phyloP scores from a whole-genome alignment of 2,888 invertebrate genomes.

The Hemaris fuciformis region DNA sequence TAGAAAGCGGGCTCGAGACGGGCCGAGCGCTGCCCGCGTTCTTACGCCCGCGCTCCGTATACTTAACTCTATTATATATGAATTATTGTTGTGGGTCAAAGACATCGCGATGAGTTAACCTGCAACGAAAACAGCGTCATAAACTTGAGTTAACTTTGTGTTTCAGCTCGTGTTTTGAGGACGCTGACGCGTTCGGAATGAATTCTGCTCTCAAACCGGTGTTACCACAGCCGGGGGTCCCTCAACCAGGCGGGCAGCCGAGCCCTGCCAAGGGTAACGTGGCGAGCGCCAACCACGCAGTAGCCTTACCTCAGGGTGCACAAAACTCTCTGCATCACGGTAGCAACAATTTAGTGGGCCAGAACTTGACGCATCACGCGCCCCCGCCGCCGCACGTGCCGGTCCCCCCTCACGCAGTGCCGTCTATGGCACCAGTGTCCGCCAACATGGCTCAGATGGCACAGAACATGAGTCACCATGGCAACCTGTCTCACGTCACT shows the following conservation, averaged over 20 bases:
- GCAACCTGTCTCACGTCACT: slow-evolving; percentile 71
- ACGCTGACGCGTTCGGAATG: slow-evolving; percentile 66
- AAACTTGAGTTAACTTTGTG: slow-evolving; percentile 57
- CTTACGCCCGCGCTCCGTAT: slow-evolving; percentile 66
- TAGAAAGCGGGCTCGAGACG: slow-evolving; percentile 53
- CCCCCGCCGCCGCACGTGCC: slow-evolving; percentile 45
- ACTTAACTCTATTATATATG: slow-evolving; percentile 64
- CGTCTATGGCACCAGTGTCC: slow-evolving; percentile 76
- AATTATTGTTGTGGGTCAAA: slow-evolving; percentile 79
- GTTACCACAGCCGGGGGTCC: slow-evolving; percentile 75
- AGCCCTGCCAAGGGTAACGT: slow-evolving; percentile 74
- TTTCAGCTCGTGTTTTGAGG: slow-evolving; percentile 62
- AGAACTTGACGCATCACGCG: slow-evolving; percentile 67
- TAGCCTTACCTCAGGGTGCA: slow-evolving; percentile 66
- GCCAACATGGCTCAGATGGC: slow-evolving; percentile 79
- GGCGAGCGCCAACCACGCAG: slow-evolving; percentile 66
- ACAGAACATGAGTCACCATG: slow-evolving; percentile 79
- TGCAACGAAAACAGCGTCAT: slow-evolving; percentile 56
- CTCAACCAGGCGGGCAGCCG: slow-evolving; percentile 69
- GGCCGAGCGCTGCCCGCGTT: slow-evolving; percentile 55
- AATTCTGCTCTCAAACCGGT: slow-evolving; percentile 84
- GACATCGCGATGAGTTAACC: slow-evolving; percentile 64
- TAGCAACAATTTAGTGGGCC: slow-evolving; percentile 59
- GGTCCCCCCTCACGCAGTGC: slow-evolving; percentile 59
- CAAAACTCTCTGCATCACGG: slow-evolving; percentile 64